Percentiles rank a stretch among this genome's conserved stretches.
phyloP scores from a whole-genome alignment of 2,113 vertebrate genomes.

The Oreocharis arfaki region DNA sequence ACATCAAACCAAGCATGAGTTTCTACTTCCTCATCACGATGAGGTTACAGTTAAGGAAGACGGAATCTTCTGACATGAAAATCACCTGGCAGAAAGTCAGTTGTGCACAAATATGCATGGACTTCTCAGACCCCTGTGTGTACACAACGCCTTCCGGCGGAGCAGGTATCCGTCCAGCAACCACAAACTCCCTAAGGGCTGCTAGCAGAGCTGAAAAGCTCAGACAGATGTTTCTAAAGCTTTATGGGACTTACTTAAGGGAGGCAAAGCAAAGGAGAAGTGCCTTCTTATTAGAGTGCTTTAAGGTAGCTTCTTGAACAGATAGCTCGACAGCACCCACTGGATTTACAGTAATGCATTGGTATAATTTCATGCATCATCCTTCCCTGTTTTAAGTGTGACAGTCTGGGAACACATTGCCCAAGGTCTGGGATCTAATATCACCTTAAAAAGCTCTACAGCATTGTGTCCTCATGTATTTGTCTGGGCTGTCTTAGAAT shows the following conservation, averaged over 20 bases:
- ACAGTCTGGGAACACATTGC: neutral
- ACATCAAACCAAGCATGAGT: neutral
- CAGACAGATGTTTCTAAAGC: neutral
- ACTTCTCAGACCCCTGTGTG: neutral
- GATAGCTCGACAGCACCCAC: neutral
- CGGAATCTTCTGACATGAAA: neutral
- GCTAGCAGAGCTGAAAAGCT: neutral
- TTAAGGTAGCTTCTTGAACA: neutral
- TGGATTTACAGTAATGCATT: neutral
- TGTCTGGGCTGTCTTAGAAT: neutral
- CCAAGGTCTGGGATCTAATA: neutral
- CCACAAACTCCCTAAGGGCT: neutral
- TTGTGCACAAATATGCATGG: neutral
- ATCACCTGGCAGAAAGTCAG: neutral
- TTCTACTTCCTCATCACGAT: slow-evolving; percentile 1
- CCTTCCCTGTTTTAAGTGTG: neutral
- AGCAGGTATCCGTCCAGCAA: neutral
- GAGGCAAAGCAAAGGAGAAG: neutral
- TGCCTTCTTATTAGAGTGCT: neutral
- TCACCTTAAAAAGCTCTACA: neutral
- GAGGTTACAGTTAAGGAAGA: neutral
- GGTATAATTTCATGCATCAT: fast-evolving
- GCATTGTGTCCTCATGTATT: fast-evolving
- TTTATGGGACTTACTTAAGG: neutral
- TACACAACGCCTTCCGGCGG: neutral